These are phyloP conservation scores for Notodonta dromedarius DNA, from an alignment of 2,888 invertebrate genomes.

Conservation along the genomic window DNA sequence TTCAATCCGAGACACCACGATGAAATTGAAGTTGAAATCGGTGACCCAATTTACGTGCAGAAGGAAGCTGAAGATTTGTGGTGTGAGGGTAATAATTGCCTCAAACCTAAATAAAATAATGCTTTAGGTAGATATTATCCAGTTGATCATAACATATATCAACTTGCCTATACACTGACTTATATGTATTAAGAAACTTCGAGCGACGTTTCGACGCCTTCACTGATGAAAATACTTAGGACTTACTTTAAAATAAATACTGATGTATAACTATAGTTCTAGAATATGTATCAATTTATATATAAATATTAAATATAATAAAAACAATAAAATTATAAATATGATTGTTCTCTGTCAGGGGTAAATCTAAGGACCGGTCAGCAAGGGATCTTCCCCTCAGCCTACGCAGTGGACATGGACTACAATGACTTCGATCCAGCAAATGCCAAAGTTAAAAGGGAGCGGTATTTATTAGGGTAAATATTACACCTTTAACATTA, in stretches of 20 bases:
- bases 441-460: conserved; percentile 92
- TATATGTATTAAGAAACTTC: no score
- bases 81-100: conserved; percentile 92
- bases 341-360: conserved; percentile 80
- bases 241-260: no score
- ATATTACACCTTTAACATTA: conserved; percentile 19
- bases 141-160: no score
- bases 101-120: no score
- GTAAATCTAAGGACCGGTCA: conserved; percentile 97
- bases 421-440: conserved; percentile 97
- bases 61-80: conserved; percentile 98
- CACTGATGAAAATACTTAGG: no score
- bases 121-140: no score
- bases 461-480: conserved; percentile 92
- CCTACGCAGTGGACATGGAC: conserved; percentile 98
- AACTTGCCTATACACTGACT: no score
- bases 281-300: no score
- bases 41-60: conserved; percentile 98
- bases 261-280: no score
- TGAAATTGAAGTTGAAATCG: conserved; percentile 98
- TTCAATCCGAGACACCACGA: conserved; percentile 98
- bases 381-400: conserved; percentile 98
- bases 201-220: no score
- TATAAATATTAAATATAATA: background rate
- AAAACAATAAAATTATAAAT: background rate